Percentiles rank a stretch among this genome's conserved stretches.
Evolutionary conservation across 2,888 invertebrate genomes (phyloP).

Genomic region (Polydrusus pterygomalis): DNA sequence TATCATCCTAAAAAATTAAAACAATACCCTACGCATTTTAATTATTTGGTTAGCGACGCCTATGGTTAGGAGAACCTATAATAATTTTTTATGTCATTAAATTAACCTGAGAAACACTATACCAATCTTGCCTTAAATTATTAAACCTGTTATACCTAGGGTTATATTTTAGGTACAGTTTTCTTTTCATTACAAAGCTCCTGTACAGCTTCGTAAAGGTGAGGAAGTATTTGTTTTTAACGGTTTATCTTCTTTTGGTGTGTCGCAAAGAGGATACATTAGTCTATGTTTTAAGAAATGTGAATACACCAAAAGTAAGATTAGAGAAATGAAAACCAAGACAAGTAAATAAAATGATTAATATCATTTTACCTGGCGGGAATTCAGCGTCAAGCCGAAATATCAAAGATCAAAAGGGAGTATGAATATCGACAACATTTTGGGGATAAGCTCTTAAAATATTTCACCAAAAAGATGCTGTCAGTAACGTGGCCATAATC

Average conservation of each 20-base stretch:
- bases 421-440: constrained; percentile 45
- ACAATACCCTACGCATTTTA: no score
- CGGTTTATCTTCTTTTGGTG: constrained; percentile 3
- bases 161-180: no score
- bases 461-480: constrained; percentile 18
- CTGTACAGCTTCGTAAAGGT: background rate
- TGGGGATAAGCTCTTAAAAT: constrained; percentile 29
- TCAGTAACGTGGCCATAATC: constrained; percentile 16
- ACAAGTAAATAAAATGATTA: constrained; percentile 50
- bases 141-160: no score
- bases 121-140: no score
- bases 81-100: no score
- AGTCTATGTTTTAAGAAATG: constrained; percentile 17
- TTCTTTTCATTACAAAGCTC: background rate
- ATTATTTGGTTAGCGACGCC: no score
- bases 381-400: constrained; percentile 36
- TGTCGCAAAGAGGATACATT: constrained; percentile 13
- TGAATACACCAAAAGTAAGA: constrained; percentile 38
- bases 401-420: constrained; percentile 40
- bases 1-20: no score
- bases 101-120: no score
- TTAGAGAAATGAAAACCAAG: constrained; percentile 34
- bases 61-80: no score
- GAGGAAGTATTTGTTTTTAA: background rate
- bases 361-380: constrained; percentile 46